Base-by-base conservation (phyloP, 2,888 invertebrate genomes). In the Drosophila subquinaria region DNA sequence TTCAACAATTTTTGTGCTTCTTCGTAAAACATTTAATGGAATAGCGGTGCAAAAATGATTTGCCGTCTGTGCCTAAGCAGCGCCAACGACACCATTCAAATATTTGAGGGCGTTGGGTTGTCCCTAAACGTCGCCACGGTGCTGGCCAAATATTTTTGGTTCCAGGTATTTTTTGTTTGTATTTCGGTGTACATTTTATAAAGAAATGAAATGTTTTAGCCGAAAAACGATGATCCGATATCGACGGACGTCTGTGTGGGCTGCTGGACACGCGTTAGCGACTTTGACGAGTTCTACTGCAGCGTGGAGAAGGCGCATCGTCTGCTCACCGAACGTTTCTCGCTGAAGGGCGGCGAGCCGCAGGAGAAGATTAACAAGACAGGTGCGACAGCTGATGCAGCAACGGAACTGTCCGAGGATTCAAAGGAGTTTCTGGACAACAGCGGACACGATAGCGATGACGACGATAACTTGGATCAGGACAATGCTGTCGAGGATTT, bases 121-220 rank as follows among this genome's bases (percentile, higher is more conserved):
- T 81, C 90, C 13, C 69, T 91, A 4, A 90, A 91, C 69, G 89
- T 91, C n/a, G 88, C 92, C 1, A 64, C 65, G 3, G 80, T 92
- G 38, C 70, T 93, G 27, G 79, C 81, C 38, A 91, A 92, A 73
- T 90, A 92, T 69, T 93, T 93, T 79, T 93, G 93, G 92, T 93
- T 93, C 67, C 89, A 92, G 89, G 93, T 64, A 50, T 11, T 27
- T n/a, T 8, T 20, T 5, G 42, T 40, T 15, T n/a, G 9, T 51
- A 45, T 42, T 45, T 9, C 3, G 4, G 13, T 17, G 9, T 30
- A 6, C 23, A 55, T 4, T 23, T 38, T 5, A 2, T 48, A 68
- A 56, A 59, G 15, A 55, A 47, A 23, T 47, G 5, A 4, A 40
- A 13, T 50, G 2, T 2, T 42, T 33, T 6, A 90, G 90, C 89